Base-by-base conservation (phyloP, 2,888 invertebrate genomes). In the Chelonus formosanus region DNA sequence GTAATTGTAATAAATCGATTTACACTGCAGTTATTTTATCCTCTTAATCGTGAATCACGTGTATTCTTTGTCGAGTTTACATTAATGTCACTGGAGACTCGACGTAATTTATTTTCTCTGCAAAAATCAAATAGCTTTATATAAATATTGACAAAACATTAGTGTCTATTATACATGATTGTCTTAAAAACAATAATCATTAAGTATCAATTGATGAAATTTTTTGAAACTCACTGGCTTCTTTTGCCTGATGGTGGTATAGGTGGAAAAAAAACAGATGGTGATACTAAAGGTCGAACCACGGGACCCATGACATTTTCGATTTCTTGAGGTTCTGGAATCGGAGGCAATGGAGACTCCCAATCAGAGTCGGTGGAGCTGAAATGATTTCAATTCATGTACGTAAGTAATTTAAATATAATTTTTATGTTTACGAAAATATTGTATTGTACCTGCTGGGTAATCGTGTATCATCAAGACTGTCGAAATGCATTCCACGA, bases 341-440 rank as follows among this genome's bases (percentile, higher is more conserved):
- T 79, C 35, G 80, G 80, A 31, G 81, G 81, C 59, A 81, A 72
- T 53, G 81, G 81, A 5, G 79, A 80, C 43, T 78, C 79, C 77
- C 78, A 80, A 44, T 82, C 82, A 34, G 80, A 80, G 59, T 79
- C 79, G 20, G 78, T 76, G 6, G 82, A 81, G 71, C 82, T 82
- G 63, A 20, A 70, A 67, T 52, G 20, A 1, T 6, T 32, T 52
- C 7, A 55, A 45, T 40, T 40, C n/a, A 58, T 50, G 10, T 58
- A 59, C 44, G 48, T 31, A 32, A 5, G 50, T 32, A 32, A 4
- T 31, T 57, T 20, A 40, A 40, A 20, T 20, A 20, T 20, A 20
- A 20, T 20, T 20, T 20, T 20, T 20, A 20, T 20, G 20, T 20
- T 20, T 20, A 20, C 20, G 20, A 20, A 20, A 20, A 20, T 20